Conservation (phyloP, 2,113 vertebrate genomes). For the Cathartes aura region DNA sequence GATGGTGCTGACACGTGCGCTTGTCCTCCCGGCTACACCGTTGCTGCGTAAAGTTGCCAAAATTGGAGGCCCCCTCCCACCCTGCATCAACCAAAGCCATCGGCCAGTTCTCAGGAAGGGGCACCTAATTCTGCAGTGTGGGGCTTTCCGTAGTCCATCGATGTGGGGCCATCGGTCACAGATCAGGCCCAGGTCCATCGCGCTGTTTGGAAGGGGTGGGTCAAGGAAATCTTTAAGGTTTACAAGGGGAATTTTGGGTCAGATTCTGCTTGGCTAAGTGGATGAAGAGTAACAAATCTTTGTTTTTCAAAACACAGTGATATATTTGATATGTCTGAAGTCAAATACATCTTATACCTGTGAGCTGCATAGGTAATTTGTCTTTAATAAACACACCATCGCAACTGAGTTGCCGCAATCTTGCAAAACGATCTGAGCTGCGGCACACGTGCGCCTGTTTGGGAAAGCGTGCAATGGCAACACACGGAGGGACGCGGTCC, state of each 20-base stretch:
- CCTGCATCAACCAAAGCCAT: no score
- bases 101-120: neutral
- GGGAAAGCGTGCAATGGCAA: neutral
- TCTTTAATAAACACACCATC: neutral
- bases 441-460: no score
- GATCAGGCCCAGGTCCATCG: neutral
- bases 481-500: rapidly evolving
- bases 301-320: neutral
- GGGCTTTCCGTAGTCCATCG: neutral
- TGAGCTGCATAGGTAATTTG: neutral
- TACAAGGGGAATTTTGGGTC: neutral
- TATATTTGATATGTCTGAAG: no score
- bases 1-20: no score
- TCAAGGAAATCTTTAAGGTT: neutral
- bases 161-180: neutral
- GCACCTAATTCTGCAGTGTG: neutral
- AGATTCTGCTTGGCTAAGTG: neutral
- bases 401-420: neutral
- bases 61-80: neutral
- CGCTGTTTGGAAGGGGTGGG: neutral
- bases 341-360: neutral
- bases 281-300: neutral
- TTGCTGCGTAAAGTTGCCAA: neutral
- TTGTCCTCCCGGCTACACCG: neutral
- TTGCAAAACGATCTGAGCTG: neutral